Conservation (phyloP, 2,797 vertebrate species). For the Champsocephalus esox region DNA sequence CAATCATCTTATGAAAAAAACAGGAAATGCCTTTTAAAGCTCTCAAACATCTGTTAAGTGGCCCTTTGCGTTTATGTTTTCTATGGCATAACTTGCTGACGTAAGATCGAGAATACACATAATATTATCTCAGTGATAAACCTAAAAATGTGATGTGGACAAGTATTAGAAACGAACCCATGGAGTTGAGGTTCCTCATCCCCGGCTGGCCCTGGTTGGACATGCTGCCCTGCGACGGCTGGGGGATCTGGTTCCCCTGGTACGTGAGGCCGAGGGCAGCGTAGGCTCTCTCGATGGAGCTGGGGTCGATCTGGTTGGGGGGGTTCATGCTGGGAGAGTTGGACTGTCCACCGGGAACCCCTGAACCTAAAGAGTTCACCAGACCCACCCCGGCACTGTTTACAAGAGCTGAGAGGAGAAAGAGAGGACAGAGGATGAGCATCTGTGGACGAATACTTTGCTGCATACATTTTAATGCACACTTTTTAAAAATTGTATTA, state of each 20-base stretch:
- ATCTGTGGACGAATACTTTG: neutral
- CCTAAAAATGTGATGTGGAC: neutral
- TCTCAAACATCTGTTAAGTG: neutral
- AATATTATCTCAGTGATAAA: neutral
- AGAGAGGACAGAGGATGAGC: neutral
- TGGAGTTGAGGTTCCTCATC: slow-evolving; percentile 88
- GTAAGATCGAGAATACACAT: neutral
- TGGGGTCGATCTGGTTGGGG: slow-evolving; percentile 96
- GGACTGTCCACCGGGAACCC: slow-evolving; percentile 90
- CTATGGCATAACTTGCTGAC: neutral
- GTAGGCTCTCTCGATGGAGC: slow-evolving; percentile 97
- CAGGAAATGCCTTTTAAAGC: neutral
- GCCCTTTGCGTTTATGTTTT: neutral
- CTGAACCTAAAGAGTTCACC: slow-evolving; percentile 86
- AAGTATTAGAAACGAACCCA: slow-evolving; percentile 85
- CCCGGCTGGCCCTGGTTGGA: slow-evolving; percentile 88
- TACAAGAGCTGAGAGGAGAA: slow-evolving; percentile 88
- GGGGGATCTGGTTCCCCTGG: slow-evolving; percentile 93
- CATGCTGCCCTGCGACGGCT: slow-evolving; percentile 86
- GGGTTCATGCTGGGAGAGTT: slow-evolving; percentile 90
- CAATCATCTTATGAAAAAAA: neutral
- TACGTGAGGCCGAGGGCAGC: slow-evolving; percentile 97
- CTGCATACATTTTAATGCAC: neutral
- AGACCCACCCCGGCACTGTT: slow-evolving; percentile 90
- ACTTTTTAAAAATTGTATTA: no score